Percentiles rank a stretch among this genome's conserved stretches.
Evolutionary conservation across 2,888 invertebrate genomes (phyloP).

Genomic region (Pristionchus fissidentatus): DNA sequence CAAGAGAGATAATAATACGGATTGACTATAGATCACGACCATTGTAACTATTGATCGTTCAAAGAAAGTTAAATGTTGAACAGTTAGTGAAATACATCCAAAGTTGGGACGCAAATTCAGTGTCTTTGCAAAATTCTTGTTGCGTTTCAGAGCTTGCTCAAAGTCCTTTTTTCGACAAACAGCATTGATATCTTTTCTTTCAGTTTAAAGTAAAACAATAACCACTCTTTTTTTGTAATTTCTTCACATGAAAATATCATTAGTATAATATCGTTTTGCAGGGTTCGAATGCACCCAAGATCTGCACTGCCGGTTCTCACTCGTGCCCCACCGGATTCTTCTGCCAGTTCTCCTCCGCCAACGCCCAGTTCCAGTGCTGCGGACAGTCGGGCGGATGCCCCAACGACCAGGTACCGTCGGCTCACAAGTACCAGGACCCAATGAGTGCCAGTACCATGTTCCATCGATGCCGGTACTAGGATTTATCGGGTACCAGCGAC

Average conservation of each 20-base stretch:
- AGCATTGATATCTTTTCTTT: neutral
- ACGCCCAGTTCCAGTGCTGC: slow-evolving; percentile 74
- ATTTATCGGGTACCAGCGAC: neutral
- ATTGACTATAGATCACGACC: neutral
- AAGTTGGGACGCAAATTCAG: no score
- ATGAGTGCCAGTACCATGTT: no score
- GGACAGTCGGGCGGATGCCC: slow-evolving; percentile 74
- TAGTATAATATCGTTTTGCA: neutral
- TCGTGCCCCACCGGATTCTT: slow-evolving; percentile 64
- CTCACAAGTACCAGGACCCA: neutral
- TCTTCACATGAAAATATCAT: no score
- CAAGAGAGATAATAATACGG: neutral
- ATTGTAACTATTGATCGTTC: neutral
- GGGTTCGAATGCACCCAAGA: slow-evolving; percentile 60
- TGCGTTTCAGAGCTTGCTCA: neutral
- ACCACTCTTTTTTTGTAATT: no score
- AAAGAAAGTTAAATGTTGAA: no score
- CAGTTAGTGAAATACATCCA: no score
- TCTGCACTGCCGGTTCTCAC: slow-evolving; percentile 49
- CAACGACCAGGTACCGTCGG: slow-evolving; percentile 64
- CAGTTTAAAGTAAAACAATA: neutral
- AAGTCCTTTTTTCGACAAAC: no score
- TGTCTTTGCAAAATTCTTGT: no score
- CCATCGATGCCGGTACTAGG: neutral
- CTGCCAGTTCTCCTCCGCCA: slow-evolving; percentile 71